Base-by-base conservation (phyloP, 2,113 vertebrate species). In the Lophotis ruficrista region DNA sequence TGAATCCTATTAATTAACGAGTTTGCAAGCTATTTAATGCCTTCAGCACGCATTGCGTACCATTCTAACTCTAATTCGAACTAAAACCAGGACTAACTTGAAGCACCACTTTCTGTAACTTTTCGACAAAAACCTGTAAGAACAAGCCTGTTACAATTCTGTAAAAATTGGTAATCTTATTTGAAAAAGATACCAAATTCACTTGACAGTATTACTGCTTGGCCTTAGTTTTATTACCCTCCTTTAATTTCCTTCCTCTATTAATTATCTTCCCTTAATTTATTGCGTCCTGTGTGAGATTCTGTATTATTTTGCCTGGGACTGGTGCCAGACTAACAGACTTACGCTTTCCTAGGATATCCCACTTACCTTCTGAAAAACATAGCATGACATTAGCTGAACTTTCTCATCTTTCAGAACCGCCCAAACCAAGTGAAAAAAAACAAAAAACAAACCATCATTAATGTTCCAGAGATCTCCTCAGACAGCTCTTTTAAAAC, bases 231-330 rank as follows among this genome's bases (percentile, higher is more conserved):
- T 57, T 61, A 77, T 64, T 91, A 89, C 70, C 73, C 93, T 96
- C 95, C 93, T 97, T 96, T 89, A 45, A 93, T 96, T 97, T 97
- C 96, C 96, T 97, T 96, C 95, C 96, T 93, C 73, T 87, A 87
- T 95, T 97, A 94, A 97, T 95, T 93, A 94, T 76, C 83, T 81
- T 27, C 83, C 70, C 28, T 69, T 93, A 93, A 96, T 97, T 97
- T 96, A 97, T 88, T 95, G 84, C 15, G 0, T 97, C 96, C 96
- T 91, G 84, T 80, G 91, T 87, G 78, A 94, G 87, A 85, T 77
- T 83, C 86, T 90, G 94, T 54, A 47, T 77, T 90, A 80, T 96
- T 94, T 50, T 77, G n/a, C 94, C 90, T 84, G 87, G 95, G 94
- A 93, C 31, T 50, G 23, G 33, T 66, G 96, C 93, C 95, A 96